Evolutionary conservation across 2,797 vertebrate genomes (phyloP).

Genomic region (Enteromius treurensis): DNA sequence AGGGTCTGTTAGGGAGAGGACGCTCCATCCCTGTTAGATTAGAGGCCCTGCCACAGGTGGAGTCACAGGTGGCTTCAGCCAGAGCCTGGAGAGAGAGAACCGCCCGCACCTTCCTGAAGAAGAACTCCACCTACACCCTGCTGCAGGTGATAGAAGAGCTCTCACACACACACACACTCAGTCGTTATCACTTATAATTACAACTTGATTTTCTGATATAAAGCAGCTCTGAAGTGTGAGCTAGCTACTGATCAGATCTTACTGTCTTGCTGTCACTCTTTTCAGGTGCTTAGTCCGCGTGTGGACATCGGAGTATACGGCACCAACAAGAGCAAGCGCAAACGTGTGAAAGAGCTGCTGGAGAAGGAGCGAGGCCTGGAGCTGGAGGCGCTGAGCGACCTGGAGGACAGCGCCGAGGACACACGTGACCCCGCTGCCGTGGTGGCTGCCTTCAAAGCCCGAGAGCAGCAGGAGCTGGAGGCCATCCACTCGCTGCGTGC

Average conservation of each 20-base stretch:
- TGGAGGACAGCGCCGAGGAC: slow-evolving; percentile 89
- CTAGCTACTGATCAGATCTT: too few relatives aligned
- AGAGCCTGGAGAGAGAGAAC: slow-evolving; percentile 96
- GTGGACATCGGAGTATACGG: slow-evolving; percentile 94
- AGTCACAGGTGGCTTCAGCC: slow-evolving; percentile 93
- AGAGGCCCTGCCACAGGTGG: slow-evolving; percentile 91
- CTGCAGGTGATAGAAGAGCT: slow-evolving; percentile 83
- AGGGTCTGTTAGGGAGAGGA: slow-evolving; percentile 89
- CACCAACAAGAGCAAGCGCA: slow-evolving; percentile 92
- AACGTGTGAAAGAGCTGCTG: slow-evolving; percentile 91
- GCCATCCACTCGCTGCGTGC: slow-evolving; percentile 93
- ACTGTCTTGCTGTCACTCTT: neutral
- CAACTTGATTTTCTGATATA: too few relatives aligned
- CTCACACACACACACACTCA: too few relatives aligned
- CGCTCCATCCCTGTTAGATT: slow-evolving; percentile 93
- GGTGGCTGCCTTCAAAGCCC: slow-evolving; percentile 93
- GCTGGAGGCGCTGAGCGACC: slow-evolving; percentile 87
- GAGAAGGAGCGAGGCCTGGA: slow-evolving; percentile 92
- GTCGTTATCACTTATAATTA: too few relatives aligned
- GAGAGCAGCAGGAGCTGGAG: slow-evolving; percentile 94
- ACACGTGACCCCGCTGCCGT: slow-evolving; percentile 89
- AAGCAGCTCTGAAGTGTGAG: too few relatives aligned
- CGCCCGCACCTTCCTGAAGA: slow-evolving; percentile 94
- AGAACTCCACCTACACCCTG: slow-evolving; percentile 94
- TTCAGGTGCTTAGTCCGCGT: slow-evolving; percentile 92